Base-by-base conservation (phyloP, 2,888 invertebrate species). In the Agriopis aurantiaria region DNA sequence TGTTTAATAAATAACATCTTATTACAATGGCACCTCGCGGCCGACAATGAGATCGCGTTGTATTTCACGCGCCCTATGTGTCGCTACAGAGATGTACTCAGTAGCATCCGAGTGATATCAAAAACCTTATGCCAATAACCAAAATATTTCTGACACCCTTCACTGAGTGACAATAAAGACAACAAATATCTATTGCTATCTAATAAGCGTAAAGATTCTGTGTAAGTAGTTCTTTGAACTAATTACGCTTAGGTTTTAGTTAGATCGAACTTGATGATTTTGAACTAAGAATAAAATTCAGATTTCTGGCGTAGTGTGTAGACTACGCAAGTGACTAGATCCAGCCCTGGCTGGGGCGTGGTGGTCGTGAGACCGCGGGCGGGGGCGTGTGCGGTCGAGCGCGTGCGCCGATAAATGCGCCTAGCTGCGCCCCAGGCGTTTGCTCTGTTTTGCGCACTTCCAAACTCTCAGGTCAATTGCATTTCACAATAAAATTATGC, bases 1-100 rank as follows among this genome's bases (percentile, higher is more conserved):
- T 85, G 89, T 88, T 85, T 87, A 89, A 92, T 93, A 92, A 93
- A 92, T 91, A 92, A 91, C 88, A 85, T 86, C 92, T 91, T 88
- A 91, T 93, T 93, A 93, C 88, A 88, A 89, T 88, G 83, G 88
- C 84, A 81, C 84, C 84, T 81, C 75, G 82, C 82, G 78, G 84
- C 81, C 78, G 70, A 81, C 85, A 82, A 82, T 82, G 82, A 82
- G 87, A 88, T 88, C 85, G 85, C 80, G 80, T 83, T 85, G 87
- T 88, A 88, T 87, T 90, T 91, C 89, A 89, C 90, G 89, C 89
- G 87, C 68, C 71, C 73, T 73, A 74, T 76, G 74, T 72, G 73
- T 73, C 74, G 78, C 77, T 14, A 59, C 89, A 89, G 89, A 79
- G 85, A 74, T 79, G 89, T 56, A 88, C 1, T 59, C 0, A 69